Evolutionary conservation across 2,797 vertebrate species (phyloP).

Genomic region (Periophthalmus magnuspinnatus): DNA sequence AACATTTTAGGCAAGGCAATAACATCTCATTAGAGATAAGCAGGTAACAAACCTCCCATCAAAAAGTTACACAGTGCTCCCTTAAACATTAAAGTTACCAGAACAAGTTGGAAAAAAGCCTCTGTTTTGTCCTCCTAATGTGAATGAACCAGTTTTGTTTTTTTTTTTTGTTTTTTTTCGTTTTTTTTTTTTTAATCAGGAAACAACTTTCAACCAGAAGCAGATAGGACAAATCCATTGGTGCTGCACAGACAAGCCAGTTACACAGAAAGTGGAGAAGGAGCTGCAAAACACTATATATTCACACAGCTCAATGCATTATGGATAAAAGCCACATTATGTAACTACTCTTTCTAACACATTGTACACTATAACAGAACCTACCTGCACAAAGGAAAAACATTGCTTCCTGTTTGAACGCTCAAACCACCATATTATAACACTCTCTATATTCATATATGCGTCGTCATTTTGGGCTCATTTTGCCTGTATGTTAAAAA

Average conservation of each 20-base stretch:
- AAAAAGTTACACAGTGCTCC: neutral
- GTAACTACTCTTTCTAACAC: neutral
- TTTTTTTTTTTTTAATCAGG: neutral
- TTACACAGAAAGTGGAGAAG: constrained; percentile 66
- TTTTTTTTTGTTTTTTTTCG: neutral
- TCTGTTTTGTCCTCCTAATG: neutral
- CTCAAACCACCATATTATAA: neutral
- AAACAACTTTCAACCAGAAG: constrained; percentile 4
- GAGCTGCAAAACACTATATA: constrained; percentile 54
- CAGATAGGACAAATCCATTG: constrained; percentile 59
- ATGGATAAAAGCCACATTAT: constrained; percentile 6
- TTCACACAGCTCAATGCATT: constrained; percentile 40
- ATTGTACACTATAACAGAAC: neutral
- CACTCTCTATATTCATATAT: neutral
- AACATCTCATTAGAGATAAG: neutral
- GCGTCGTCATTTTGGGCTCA: neutral
- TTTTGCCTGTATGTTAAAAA: neutral
- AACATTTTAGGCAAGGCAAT: too few species aligned
- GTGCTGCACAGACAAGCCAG: constrained; percentile 69
- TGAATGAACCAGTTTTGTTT: neutral
- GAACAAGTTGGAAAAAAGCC: neutral
- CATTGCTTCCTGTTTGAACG: neutral
- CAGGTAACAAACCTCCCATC: neutral
- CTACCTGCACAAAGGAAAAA: neutral
- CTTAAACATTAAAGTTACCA: neutral